Evolutionary conservation across 2,797 vertebrate genomes (phyloP).

Genomic region (Takifugu rubripes): DNA sequence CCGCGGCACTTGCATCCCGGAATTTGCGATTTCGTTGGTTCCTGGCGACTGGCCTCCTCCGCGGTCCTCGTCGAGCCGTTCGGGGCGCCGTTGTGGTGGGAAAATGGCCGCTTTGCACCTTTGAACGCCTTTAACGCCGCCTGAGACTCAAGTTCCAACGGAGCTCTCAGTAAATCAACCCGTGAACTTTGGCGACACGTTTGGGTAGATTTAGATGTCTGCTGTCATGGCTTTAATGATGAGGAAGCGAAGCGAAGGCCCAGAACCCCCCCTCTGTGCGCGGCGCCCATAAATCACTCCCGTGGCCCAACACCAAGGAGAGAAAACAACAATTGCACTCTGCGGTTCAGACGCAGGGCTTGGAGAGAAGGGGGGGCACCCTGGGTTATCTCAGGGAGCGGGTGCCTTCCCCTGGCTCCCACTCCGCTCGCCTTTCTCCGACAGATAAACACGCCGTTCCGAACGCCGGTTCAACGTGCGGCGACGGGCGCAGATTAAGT

Average conservation of each 20-base stretch:
- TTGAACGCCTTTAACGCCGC: neutral
- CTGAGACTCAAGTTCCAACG: neutral
- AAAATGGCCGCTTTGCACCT: too few species aligned
- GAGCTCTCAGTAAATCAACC: conserved; percentile 14
- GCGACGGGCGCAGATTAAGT: conserved; percentile 61
- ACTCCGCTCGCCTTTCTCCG: conserved; percentile 39
- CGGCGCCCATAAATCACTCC: conserved; percentile 56
- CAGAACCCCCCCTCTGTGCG: conserved; percentile 25
- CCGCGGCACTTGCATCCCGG: too few species aligned
- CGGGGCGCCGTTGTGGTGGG: too few species aligned
- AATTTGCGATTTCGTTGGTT: too few species aligned
- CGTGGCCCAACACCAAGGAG: conserved; percentile 42
- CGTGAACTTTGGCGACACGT: conserved; percentile 12
- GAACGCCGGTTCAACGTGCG: conserved; percentile 61
- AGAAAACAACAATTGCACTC: conserved; percentile 43
- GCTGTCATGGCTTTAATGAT: conserved; percentile 33
- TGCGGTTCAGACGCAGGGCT: conserved; percentile 35
- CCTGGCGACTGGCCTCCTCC: too few species aligned
- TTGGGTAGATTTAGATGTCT: conserved; percentile 30
- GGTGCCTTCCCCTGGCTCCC: conserved; percentile 50
- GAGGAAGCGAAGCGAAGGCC: conserved; percentile 28
- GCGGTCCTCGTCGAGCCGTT: too few species aligned
- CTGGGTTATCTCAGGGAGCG: conserved; percentile 58
- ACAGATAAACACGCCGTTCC: conserved; percentile 70
- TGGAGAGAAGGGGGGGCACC: conserved; percentile 39